These are phyloP conservation scores for Keiferia lycopersicella DNA, from an alignment of 2,888 invertebrate species.

Conservation along the genomic window DNA sequence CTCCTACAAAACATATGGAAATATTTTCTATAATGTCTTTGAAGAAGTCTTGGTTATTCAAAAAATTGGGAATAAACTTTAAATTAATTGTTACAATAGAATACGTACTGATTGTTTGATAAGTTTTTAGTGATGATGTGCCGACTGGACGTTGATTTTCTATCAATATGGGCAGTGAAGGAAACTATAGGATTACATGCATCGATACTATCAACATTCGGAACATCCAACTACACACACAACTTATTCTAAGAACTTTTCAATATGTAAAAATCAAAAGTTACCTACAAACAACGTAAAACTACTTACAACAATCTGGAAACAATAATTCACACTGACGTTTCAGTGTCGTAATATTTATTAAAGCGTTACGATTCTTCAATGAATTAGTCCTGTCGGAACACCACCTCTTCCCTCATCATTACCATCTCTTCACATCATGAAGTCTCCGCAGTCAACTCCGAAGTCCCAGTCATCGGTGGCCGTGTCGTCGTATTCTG, in stretches of 20 bases:
- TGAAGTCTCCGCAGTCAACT: conserved; percentile 87
- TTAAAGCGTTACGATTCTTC: conserved; percentile 17
- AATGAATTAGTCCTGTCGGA: conserved; percentile 6
- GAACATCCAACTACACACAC: neutral
- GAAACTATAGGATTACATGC: neutral
- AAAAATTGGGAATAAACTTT: neutral
- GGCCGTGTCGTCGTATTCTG: conserved; percentile 80
- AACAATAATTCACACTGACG: neutral
- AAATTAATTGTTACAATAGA: neutral
- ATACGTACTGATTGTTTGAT: neutral
- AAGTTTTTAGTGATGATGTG: conserved; percentile 13
- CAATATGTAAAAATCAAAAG: neutral
- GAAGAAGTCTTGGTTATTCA: neutral
- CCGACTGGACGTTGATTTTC: conserved; percentile 8
- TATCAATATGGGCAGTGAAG: neutral
- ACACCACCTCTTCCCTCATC: conserved; percentile 9
- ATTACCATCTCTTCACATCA: conserved; percentile 75
- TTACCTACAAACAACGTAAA: neutral
- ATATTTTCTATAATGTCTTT: neutral
- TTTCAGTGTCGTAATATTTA: neutral
- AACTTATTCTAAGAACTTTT: neutral
- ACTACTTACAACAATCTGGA: neutral
- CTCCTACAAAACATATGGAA: conserved; percentile 19
- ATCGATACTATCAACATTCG: neutral
- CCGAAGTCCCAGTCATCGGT: conserved; percentile 86